phyloP scores from a whole-genome alignment of 2,113 vertebrate genomes.

The Rhipidura dahli region DNA sequence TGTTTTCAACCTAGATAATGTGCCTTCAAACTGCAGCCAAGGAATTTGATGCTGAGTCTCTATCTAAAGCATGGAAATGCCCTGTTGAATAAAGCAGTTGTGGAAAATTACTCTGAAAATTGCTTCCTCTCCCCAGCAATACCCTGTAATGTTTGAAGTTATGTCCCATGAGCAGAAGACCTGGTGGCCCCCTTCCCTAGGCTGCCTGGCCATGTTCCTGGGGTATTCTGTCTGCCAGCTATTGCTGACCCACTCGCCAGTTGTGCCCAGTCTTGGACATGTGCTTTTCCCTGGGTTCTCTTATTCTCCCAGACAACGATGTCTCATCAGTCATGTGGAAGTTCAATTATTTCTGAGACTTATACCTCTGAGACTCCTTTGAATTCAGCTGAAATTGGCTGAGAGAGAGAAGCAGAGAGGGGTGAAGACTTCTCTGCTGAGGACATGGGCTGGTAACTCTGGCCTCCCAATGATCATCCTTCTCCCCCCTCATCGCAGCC shows the following conservation, averaged over 20 bases:
- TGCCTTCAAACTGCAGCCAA: neutral
- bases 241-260: neutral
- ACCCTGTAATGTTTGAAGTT: neutral
- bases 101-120: neutral
- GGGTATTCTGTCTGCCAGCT: too few species aligned
- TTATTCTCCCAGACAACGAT: neutral
- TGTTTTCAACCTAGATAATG: neutral
- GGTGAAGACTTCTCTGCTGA: neutral
- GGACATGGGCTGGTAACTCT: neutral
- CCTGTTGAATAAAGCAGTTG: neutral
- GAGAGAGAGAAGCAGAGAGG: neutral
- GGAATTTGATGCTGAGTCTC: neutral
- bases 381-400: neutral
- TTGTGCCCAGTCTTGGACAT: rapidly evolving
- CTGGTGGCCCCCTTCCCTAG: neutral
- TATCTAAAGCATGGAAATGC: neutral
- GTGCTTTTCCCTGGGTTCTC: neutral
- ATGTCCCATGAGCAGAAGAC: neutral
- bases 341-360: neutral
- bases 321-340: neutral
- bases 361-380: neutral
- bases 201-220: neutral
- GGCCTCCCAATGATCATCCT: neutral
- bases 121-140: neutral
- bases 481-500: neutral